These are phyloP conservation scores for Zosterops lateralis DNA, from an alignment of 2,113 vertebrate genomes.

Conservation along the genomic window DNA sequence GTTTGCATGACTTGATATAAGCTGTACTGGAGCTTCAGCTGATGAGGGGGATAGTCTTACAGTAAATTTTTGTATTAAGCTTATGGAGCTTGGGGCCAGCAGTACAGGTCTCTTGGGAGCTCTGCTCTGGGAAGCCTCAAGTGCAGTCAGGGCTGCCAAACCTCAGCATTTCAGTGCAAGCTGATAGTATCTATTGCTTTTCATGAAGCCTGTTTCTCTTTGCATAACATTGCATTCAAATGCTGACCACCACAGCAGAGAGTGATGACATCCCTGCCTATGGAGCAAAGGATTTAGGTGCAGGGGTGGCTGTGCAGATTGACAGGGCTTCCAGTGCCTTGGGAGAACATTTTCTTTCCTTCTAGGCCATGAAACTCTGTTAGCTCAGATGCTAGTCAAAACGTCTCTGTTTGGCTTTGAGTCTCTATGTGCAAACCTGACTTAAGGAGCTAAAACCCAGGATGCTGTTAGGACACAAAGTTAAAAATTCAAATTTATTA, in stretches of 20 bases:
- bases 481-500: not conserved
- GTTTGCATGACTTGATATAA: not conserved
- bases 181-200: not conserved
- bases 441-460: not conserved
- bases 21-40: not conserved
- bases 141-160: not conserved
- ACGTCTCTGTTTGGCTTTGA: not conserved
- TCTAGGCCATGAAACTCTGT: not conserved
- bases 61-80: not conserved
- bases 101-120: not conserved
- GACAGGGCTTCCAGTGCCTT: not conserved
- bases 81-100: not conserved
- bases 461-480: not conserved
- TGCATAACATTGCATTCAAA: not conserved
- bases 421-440: not conserved
- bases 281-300: rapidly evolving
- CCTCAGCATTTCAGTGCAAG: not conserved
- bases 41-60: not conserved
- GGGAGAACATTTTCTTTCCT: not conserved
- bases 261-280: rapidly evolving
- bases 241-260: not conserved
- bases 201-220: not conserved
- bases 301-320: not conserved
- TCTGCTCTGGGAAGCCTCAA: not conserved
- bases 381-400: not conserved